Evolutionary conservation across 2,113 vertebrate genomes (phyloP).

Genomic region (Sinocyclocheilus grahami): DNA sequence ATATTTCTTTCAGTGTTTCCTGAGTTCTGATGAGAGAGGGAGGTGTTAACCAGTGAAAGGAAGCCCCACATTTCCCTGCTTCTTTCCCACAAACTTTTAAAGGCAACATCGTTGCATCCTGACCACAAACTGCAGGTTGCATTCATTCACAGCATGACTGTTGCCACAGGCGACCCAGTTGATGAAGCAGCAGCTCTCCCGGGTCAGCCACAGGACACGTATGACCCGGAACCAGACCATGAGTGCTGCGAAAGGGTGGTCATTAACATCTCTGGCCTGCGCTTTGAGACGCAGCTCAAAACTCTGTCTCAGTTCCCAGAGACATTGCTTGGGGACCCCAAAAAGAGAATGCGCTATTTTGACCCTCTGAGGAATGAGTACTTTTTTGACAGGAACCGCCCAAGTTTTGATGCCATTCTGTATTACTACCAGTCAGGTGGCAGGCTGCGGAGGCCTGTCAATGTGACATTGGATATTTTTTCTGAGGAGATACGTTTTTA

Average conservation of each 20-base stretch:
- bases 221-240: conserved; percentile 90
- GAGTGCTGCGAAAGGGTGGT: conserved; percentile 98
- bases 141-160: conserved; percentile 86
- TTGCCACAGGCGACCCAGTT: conserved; percentile 90
- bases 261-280: conserved; percentile 96
- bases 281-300: conserved; percentile 97
- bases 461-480: conserved; percentile 97
- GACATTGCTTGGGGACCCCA: conserved; percentile 93
- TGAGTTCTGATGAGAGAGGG: neutral
- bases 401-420: conserved; percentile 96
- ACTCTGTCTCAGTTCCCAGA: conserved; percentile 97
- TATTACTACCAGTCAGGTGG: conserved; percentile 98
- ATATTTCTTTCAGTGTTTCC: conserved; percentile 19
- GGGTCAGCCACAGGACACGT: conserved; percentile 91
- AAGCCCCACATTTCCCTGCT: neutral
- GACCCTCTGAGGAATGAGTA: conserved; percentile 97
- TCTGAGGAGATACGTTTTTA: conserved; percentile 98
- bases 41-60: neutral
- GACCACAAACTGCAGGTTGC: conserved; percentile 79
- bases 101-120: neutral
- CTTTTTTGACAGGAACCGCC: conserved; percentile 96
- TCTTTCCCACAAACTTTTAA: neutral
- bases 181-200: conserved; percentile 93
- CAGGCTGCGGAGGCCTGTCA: conserved; percentile 89
- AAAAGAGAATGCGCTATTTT: conserved; percentile 98